Conservation (phyloP, 1,140 invertebrate genomes). For the Lasioglossum baleicum region DNA sequence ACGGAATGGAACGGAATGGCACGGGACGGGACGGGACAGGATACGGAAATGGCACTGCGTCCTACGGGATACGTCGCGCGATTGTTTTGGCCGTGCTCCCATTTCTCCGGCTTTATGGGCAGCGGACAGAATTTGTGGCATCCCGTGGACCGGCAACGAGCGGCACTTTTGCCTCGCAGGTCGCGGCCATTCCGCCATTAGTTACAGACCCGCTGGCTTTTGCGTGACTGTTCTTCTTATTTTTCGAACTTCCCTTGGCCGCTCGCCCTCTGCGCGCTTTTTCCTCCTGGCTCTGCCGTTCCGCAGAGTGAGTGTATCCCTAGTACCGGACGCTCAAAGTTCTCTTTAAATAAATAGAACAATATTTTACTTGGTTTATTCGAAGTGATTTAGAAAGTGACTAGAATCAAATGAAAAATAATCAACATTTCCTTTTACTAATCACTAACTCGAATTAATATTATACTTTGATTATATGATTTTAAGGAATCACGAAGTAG, state of each 20-base stretch:
- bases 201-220: slow-evolving; percentile 54
- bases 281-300: neutral
- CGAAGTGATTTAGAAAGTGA: too few relatives aligned
- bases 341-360: too few relatives aligned
- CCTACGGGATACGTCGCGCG: slow-evolving; percentile 58
- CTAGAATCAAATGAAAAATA: too few relatives aligned
- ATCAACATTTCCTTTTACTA: too few relatives aligned
- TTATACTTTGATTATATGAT: too few relatives aligned
- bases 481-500: too few relatives aligned
- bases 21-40: slow-evolving; percentile 15
- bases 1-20: too few relatives aligned
- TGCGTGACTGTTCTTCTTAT: slow-evolving; percentile 53
- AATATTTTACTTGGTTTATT: too few relatives aligned
- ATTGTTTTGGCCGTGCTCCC: slow-evolving; percentile 64
- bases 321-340: too few relatives aligned
- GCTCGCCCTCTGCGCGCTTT: slow-evolving; percentile 1
- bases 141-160: slow-evolving; percentile 49
- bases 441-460: too few relatives aligned
- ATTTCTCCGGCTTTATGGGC: slow-evolving; percentile 63
- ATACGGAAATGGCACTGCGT: slow-evolving; percentile 62
- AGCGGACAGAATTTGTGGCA: slow-evolving; percentile 61
- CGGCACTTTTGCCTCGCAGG: slow-evolving; percentile 56
- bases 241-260: slow-evolving; percentile 48
- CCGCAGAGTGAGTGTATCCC: neutral
- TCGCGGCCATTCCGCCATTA: slow-evolving; percentile 56